Evolutionary conservation across 1,140 invertebrate species (phyloP), one percentile per base, ranked within the genome.

Genomic region (Linepithema humile): DNA sequence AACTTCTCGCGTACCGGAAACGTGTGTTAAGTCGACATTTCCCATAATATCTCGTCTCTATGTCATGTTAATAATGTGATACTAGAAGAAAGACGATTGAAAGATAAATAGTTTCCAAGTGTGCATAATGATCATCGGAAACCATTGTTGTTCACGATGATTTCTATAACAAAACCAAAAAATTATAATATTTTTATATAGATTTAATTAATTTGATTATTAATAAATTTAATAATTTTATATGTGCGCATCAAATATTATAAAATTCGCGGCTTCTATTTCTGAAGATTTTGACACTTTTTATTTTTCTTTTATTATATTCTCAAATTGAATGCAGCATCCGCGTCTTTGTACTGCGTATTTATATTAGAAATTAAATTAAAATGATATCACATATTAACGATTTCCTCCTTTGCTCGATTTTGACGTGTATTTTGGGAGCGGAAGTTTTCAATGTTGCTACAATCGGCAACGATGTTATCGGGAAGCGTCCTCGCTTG

Each of bases 1-100:
- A 55, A 55, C 62, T 26, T 69, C 45, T 40, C 43, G 62, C 62
- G 64, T 53, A 70, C 75, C 75, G 75, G 75, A 80, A 80, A 80
- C 75, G 48, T 29, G 35, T 38, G 35, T 80, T 80, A 80, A 80
- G 45, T 80, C 75, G 64, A 55, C 64, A 70, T 64, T 70, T 55
- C 75, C 64, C 50, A 80, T 43, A 80, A 70, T 80, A 80, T 15
- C 48, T 17, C 62, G 62, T 55, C 62, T 78, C 23, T 55, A 29
- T 35, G 29, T 65, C 57, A 70, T 32, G 38, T 9, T 55, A 45
- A n/a, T n/a, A 78, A 78, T 78, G 75, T 17, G 45, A 50, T 32
- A 78, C 29, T 0, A 7, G 48, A 40, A 12, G 48, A 32, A 55
- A 70, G 64, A 55, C 48, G 64, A 80, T 70, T 48, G 35, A 23